Evolutionary conservation across 2,113 vertebrate genomes (phyloP), one percentile per base, ranked within the genome.

Genomic region (Rynchops niger): DNA sequence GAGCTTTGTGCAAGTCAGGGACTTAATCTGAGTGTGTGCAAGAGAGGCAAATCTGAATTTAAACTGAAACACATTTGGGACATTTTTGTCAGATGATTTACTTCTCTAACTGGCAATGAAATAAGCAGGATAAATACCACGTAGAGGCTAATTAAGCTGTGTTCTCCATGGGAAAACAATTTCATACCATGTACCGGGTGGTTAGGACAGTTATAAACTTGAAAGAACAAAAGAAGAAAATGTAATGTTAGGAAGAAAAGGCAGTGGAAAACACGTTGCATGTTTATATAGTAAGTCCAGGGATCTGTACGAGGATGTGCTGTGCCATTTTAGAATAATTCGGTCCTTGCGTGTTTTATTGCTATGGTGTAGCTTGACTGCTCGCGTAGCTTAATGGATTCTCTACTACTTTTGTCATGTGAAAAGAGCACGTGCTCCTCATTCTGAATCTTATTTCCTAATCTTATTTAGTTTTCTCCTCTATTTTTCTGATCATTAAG

Each of bases 101-200:
- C 55, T 74, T 88, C 50, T 43, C 80, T 77, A 30, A 50, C 40
- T 71, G 73, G 20, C 69, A 82, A 55, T 36, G 59, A 74, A 91
- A 67, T 52, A 87, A 52, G 47, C n/a, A 71, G 83, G 38, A 74
- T 84, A 66, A 94, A 84, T 71, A 58, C 53, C 36, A 74, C 8
- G 49, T 20, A 87, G 56, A 59, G 70, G 43, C 56, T 95, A 91
- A 94, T 96, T 91, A 95, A 82, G 34, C 69, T 36, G 73, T 76
- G 69, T 42, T 76, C 56, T 93, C 52, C 27, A 6, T 36, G 77
- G 59, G 56, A 87, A 87, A 86, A 55, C 32, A 43, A 8, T 63
- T 67, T 42, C 49, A 10, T 78, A 34, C 9, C 21, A 7, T 20
- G 34, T 34, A 79, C 55, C 81, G 61, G 77, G 56, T 82, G 70